Conservation (phyloP, 2,797 vertebrate genomes). For the Scolopax rusticola region DNA sequence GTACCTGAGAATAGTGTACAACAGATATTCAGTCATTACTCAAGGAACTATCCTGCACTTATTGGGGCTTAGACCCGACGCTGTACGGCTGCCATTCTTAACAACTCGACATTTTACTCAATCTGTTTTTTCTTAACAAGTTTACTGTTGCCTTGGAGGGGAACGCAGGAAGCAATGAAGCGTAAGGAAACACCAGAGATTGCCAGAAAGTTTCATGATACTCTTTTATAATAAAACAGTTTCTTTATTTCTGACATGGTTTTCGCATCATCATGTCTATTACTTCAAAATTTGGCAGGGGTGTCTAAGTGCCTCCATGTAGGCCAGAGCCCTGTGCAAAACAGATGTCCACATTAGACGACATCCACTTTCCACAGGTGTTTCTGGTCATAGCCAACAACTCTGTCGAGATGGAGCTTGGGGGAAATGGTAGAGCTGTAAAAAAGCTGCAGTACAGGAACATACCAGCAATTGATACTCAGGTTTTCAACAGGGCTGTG, state of each 20-base stretch:
- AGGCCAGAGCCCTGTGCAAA: constrained; percentile 60
- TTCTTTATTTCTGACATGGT: constrained; percentile 33
- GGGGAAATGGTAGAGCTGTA: constrained; percentile 16
- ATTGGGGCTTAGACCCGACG: background rate
- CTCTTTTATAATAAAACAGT: background rate
- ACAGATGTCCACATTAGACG: constrained; percentile 73
- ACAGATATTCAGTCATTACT: background rate
- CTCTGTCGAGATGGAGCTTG: constrained; percentile 61
- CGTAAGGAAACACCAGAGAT: background rate
- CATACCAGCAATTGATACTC: background rate
- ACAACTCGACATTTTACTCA: constrained; percentile 31
- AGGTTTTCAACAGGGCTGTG: background rate
- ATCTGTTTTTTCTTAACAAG: background rate
- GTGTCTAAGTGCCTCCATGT: constrained; percentile 18
- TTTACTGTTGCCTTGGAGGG: fast-evolving
- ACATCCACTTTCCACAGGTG: constrained; percentile 74
- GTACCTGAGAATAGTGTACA: background rate
- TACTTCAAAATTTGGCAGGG: background rate
- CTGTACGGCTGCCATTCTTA: constrained; percentile 8
- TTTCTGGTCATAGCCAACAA: constrained; percentile 72
- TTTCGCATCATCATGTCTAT: constrained; percentile 42
- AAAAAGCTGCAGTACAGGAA: background rate
- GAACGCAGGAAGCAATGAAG: background rate
- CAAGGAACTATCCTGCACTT: background rate
- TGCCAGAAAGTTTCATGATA: background rate